phyloP scores from a whole-genome alignment of 2,797 vertebrate genomes.

The Catamblyrhynchus diadema region DNA sequence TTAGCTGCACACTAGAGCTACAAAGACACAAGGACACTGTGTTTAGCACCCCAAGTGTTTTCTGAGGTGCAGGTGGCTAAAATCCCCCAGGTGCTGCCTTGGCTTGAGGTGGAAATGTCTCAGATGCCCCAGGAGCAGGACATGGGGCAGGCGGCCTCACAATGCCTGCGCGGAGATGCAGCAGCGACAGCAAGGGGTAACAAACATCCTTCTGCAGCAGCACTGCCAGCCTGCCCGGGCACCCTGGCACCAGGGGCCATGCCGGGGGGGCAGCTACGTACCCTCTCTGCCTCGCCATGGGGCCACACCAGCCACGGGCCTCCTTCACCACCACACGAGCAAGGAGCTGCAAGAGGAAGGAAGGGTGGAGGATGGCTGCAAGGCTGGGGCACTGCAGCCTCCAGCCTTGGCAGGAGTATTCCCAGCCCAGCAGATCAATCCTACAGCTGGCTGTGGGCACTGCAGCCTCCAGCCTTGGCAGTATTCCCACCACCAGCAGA shows the following conservation, averaged over 20 bases:
- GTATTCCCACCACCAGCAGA: not conserved
- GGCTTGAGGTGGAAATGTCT: not conserved
- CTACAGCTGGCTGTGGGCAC: too few species aligned
- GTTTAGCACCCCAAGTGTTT: not conserved
- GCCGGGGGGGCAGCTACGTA: constrained; percentile 21
- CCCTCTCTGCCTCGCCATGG: constrained; percentile 75
- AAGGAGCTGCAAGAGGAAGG: constrained; percentile 79
- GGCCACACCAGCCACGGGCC: constrained; percentile 79
- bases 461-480: too few species aligned
- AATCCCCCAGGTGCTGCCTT: not conserved
- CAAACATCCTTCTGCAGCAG: not conserved
- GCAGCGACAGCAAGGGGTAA: not conserved
- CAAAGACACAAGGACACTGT: constrained; percentile 18
- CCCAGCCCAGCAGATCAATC: too few species aligned
- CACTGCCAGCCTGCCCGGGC: accelerated
- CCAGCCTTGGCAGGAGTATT: too few species aligned
- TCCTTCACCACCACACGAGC: constrained; percentile 91
- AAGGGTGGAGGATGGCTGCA: accelerated
- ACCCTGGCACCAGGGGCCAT: accelerated
- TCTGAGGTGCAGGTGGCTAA: not conserved
- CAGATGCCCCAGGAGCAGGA: not conserved
- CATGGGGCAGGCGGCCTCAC: accelerated
- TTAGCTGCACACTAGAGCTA: constrained; percentile 77
- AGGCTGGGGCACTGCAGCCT: not conserved
- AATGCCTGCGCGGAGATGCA: accelerated